Evolutionary conservation across 2,113 vertebrate genomes (phyloP), one percentile per base, ranked within the genome.

Genomic region (Gavia stellata): DNA sequence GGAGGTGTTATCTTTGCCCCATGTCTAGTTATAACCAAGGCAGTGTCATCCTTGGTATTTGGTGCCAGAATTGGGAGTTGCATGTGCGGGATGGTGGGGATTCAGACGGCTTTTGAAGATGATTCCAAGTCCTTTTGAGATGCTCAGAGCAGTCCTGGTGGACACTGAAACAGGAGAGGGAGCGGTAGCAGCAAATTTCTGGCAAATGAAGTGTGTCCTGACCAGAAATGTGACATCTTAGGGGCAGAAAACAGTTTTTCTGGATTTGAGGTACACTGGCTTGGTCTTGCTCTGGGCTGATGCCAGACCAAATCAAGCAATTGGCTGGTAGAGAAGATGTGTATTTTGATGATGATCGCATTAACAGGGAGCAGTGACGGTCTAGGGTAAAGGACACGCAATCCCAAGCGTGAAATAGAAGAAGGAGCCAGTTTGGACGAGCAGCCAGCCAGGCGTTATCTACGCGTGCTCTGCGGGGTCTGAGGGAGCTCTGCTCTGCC

Each of bases 401-500:
- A 10, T 56, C 44, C 36, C 7, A 14, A 44, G 66, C 3, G 1
- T 65, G 88, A 78, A 66, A 47, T 7, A 74, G 49, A 72, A 23
- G 53, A 45, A 88, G 58, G 31, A 87, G 44, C 29, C 55, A n/a
- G 29, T 58, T 72, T 26, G 63, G 74, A 52, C 3, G 8, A 75
- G 78, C 47, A n/a, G 55, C 81, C 61, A 84, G 40, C 63, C 67
- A 70, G 52, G 52, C 29, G 1, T 58, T 82, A 65, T 2, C 55
- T 74, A 1, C 3, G 1, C 18, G 0, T 8, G 8, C 16, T 62
- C n/a, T 36, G 12, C 1, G 2, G 62, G 33, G 20, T 40, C 38
- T 19, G 34, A 45, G 65, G 31, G 52, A 68, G 34, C 31, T 68
- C 73, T 1, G 1, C 44, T 18, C 67, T 79, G 38, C 68, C 29